Percentiles rank a stretch among this genome's conserved stretches.
Conservation (phyloP, 1,140 invertebrate genomes). For the Capitella teleta region DNA sequence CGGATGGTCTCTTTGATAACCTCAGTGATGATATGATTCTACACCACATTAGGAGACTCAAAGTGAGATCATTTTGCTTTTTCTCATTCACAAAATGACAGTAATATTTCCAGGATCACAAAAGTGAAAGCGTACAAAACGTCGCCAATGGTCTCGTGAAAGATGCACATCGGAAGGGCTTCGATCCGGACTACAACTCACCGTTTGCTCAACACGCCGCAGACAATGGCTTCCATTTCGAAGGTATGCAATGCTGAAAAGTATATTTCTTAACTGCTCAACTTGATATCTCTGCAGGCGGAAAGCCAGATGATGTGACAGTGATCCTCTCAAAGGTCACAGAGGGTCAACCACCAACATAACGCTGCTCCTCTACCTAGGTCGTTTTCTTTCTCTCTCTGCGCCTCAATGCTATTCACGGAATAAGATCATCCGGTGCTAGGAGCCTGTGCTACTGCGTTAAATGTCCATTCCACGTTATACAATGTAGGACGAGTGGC, state of each 20-base stretch:
- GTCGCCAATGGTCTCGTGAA: conserved; percentile 88
- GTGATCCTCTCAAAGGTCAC: conserved; percentile 58
- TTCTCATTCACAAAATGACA: not conserved
- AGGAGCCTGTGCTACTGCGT: too few species aligned
- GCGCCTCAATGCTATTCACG: too few species aligned
- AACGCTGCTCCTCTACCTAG: too few species aligned
- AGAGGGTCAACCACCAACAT: not conserved
- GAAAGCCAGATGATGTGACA: conserved; percentile 95
- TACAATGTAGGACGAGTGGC: too few species aligned
- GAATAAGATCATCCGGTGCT: too few species aligned
- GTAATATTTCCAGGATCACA: conserved; percentile 27
- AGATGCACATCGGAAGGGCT: conserved; percentile 82
- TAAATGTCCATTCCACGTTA: too few species aligned
- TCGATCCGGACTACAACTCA: conserved; percentile 86
- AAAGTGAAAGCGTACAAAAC: conserved; percentile 55
- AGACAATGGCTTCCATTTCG: conserved; percentile 81
- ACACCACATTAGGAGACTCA: conserved; percentile 58
- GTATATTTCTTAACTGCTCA: not conserved
- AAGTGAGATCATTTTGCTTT: conserved; percentile 23
- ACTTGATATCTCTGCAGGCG: conserved; percentile 55
- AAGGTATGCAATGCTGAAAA: too few species aligned
- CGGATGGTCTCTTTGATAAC: conserved; percentile 97
- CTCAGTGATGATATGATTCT: conserved; percentile 79
- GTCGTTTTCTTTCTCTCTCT: too few species aligned
- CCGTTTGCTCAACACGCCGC: conserved; percentile 86